Base-by-base conservation (phyloP, 1,140 invertebrate species). In the Apocrypta bakeri region DNA sequence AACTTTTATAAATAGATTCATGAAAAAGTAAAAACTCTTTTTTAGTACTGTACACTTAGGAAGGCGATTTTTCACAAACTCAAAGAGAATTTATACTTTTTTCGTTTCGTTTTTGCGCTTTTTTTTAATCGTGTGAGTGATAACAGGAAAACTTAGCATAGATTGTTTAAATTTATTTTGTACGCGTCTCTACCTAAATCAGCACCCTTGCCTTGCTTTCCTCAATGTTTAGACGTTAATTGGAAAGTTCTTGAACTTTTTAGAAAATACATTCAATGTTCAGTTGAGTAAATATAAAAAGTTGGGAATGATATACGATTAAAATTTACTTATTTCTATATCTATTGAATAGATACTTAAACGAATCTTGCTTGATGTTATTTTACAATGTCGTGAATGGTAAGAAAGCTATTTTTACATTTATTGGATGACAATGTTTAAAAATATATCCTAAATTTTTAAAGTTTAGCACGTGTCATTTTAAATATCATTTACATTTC, bases 1-100 rank as follows among this genome's bases (percentile, higher is more conserved):
- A 37, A 33, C 33, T 37, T 72, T 72, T 78, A 78, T 68, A 78
- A 79, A 69, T 78, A 24, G 14, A 14, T 71, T 78, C 25, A 31
- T 78, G 66, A 78, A 82, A 82, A 82, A 72, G 24, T 82, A 76
- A 66, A 63, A 71, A 77, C 61, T 77, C 9, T 61, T 72, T 82
- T 75, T 40, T 24, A 76, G 21, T 77, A 82, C n/a, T 71, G n/a
- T 76, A 82, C 64, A 82, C 27, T 48, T 24, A 77, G 61, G 37
- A 74, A 78, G 25, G n/a, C 71, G 42, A 31, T 42, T 78, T 21
- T 78, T 24, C 76, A 76, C 61, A 56, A 24, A 71, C 71, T 72
- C 71, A 40, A 31, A 72, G 37, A 69, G 21, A 48, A 63, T 17
- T 24, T 1, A 72, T 37, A 21, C 25, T 72, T 61, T 64, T 80